Evolutionary conservation across 2,113 vertebrate genomes (phyloP).

Genomic region (Mirounga angustirostris): DNA sequence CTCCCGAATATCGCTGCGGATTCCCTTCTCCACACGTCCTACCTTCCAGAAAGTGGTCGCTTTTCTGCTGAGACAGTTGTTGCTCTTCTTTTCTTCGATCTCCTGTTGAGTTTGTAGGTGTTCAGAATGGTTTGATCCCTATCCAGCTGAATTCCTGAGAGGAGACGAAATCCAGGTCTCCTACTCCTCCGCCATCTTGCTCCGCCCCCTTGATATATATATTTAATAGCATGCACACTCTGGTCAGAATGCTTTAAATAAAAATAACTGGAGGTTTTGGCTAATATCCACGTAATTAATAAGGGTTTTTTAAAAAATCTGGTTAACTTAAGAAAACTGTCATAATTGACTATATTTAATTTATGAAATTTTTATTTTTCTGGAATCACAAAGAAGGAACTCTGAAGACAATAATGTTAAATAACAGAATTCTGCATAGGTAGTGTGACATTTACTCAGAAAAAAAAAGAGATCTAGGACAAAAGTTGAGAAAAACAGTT

Average conservation of each 20-base stretch:
- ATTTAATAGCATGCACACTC: not conserved
- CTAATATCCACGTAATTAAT: conserved; percentile 1
- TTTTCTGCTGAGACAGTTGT: too few relatives aligned
- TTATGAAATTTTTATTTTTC: conserved; percentile 27
- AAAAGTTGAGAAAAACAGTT: conserved; percentile 58
- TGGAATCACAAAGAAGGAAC: not conserved
- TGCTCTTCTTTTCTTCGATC: too few relatives aligned
- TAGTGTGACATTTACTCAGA: conserved; percentile 44
- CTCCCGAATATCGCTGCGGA: too few relatives aligned
- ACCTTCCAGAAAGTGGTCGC: too few relatives aligned
- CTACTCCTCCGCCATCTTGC: too few relatives aligned
- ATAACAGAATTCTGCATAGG: conserved; percentile 8
- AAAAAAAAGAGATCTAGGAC: conserved; percentile 54
- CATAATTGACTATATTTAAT: not conserved
- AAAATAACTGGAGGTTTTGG: not conserved
- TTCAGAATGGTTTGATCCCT: too few relatives aligned
- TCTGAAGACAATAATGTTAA: conserved; percentile 46
- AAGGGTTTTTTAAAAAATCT: not conserved
- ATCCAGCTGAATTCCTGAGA: too few relatives aligned
- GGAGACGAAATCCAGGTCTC: too few relatives aligned
- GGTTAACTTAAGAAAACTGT: not conserved
- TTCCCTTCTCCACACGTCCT: too few relatives aligned
- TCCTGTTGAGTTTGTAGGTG: too few relatives aligned
- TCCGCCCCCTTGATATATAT: too few relatives aligned
- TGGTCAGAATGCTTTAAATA: not conserved